Evolutionary conservation across 2,797 vertebrate species (phyloP).

Genomic region (Lithobates sylvaticus): DNA sequence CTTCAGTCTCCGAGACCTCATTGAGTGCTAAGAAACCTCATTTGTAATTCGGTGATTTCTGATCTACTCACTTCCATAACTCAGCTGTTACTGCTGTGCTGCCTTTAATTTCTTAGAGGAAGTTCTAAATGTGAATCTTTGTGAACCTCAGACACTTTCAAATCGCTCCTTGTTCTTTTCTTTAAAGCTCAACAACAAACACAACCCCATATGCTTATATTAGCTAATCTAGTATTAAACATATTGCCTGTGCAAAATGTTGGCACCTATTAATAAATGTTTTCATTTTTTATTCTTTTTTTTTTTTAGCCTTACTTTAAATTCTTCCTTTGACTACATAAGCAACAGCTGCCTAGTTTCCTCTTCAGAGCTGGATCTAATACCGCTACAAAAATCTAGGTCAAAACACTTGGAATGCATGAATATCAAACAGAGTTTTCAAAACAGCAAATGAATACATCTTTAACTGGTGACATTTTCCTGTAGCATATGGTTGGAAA

Average conservation of each 20-base stretch:
- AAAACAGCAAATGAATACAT: conserved; percentile 95
- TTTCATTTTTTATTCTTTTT: conserved; percentile 78
- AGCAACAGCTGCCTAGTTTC: conserved; percentile 87
- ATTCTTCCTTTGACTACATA: conserved; percentile 83
- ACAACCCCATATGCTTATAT: conserved; percentile 87
- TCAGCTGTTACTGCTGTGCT: conserved; percentile 51
- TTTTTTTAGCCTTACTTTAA: conserved; percentile 74
- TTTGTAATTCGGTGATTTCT: conserved; percentile 45
- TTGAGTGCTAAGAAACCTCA: conserved; percentile 30
- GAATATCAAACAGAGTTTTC: conserved; percentile 93
- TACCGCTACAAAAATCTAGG: conserved; percentile 84
- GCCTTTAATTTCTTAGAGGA: conserved; percentile 82
- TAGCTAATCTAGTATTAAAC: conserved; percentile 87
- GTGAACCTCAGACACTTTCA: conserved; percentile 81
- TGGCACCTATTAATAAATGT: conserved; percentile 87
- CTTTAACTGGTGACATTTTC: conserved; percentile 98
- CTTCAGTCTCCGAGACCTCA: conserved; percentile 46
- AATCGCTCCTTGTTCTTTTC: conserved; percentile 86
- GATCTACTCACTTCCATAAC: conserved; percentile 42
- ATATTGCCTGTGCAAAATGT: conserved; percentile 85
- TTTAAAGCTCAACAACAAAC: conserved; percentile 85
- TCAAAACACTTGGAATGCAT: conserved; percentile 90
- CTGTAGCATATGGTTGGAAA: conserved; percentile 90
- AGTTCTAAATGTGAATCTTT: conserved; percentile 80
- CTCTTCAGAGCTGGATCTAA: conserved; percentile 82